phyloP scores from a whole-genome alignment of 2,113 vertebrate species.

The Copsychus sechellarum region DNA sequence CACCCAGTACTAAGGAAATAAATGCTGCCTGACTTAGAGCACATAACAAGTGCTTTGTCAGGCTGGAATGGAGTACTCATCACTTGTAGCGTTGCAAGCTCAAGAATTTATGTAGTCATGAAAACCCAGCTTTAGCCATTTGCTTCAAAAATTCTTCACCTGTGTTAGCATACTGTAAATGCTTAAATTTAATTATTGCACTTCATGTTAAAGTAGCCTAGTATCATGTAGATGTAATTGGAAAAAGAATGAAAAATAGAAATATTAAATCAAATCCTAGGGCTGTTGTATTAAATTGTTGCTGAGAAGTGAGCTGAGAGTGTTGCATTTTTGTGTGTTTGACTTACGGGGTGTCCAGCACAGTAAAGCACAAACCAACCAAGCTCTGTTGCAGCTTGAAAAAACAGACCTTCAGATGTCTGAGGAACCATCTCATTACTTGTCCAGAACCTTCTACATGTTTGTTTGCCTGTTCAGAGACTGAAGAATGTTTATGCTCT shows the following conservation, averaged over 20 bases:
- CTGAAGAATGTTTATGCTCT: neutral
- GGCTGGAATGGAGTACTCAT: neutral
- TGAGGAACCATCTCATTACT: slow-evolving; percentile 34
- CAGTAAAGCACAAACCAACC: neutral
- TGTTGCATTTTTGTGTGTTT: slow-evolving; percentile 21
- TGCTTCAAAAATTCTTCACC: neutral
- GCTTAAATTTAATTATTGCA: neutral
- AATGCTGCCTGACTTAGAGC: neutral
- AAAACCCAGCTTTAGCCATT: neutral
- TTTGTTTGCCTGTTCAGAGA: slow-evolving; percentile 22
- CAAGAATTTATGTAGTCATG: neutral
- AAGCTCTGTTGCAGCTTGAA: neutral
- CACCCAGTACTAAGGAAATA: neutral
- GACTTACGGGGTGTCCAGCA: neutral
- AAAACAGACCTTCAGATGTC: slow-evolving; percentile 7
- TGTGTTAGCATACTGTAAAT: neutral
- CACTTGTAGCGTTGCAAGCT: neutral
- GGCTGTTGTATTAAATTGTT: slow-evolving; percentile 1
- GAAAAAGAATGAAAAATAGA: slow-evolving; percentile 18
- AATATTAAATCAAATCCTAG: neutral
- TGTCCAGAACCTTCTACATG: slow-evolving; percentile 1
- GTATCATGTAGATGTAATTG: neutral
- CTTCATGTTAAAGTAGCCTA: neutral
- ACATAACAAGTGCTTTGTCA: neutral
- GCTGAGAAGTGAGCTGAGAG: neutral